phyloP scores from a whole-genome alignment of 2,888 invertebrate species.

The Strigamia maritima region DNA sequence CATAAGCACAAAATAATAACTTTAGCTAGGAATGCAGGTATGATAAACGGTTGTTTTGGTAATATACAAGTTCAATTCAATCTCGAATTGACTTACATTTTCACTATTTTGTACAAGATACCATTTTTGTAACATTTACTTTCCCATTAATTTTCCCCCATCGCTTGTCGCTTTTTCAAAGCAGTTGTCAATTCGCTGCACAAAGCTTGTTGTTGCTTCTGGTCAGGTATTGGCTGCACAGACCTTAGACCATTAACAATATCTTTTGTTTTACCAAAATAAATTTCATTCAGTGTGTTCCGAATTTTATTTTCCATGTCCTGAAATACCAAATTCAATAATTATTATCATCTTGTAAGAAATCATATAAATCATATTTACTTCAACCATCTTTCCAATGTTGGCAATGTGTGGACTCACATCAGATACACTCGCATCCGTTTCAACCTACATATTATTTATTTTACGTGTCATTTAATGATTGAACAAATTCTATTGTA shows the following conservation, averaged over 20 bases:
- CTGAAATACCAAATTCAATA: conserved; percentile 46
- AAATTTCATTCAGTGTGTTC: conserved; percentile 95
- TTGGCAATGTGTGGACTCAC: conserved; percentile 96
- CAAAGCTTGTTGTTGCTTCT: conserved; percentile 76
- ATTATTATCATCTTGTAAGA: too few relatives aligned
- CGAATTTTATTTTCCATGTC: conserved; percentile 99
- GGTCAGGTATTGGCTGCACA: conserved; percentile 78
- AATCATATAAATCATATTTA: conserved; percentile 45
- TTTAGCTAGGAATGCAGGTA: not conserved
- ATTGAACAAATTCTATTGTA: conserved; percentile 49
- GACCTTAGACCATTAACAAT: conserved; percentile 89
- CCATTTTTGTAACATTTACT: not conserved
- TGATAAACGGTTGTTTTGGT: not conserved
- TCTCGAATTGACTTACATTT: not conserved
- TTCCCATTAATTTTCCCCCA: conserved; percentile 48
- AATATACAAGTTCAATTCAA: conserved; percentile 11
- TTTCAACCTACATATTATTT: conserved; percentile 67
- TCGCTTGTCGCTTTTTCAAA: conserved; percentile 75
- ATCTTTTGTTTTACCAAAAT: conserved; percentile 98
- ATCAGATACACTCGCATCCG: conserved; percentile 85
- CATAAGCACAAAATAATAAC: not conserved
- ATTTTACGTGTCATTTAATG: not conserved
- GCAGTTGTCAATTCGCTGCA: conserved; percentile 81
- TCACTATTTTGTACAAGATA: conserved; percentile 13
- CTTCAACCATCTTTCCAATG: conserved; percentile 96